Conservation (phyloP, 2,797 vertebrate genomes). For the Loriculus beryllinus region DNA sequence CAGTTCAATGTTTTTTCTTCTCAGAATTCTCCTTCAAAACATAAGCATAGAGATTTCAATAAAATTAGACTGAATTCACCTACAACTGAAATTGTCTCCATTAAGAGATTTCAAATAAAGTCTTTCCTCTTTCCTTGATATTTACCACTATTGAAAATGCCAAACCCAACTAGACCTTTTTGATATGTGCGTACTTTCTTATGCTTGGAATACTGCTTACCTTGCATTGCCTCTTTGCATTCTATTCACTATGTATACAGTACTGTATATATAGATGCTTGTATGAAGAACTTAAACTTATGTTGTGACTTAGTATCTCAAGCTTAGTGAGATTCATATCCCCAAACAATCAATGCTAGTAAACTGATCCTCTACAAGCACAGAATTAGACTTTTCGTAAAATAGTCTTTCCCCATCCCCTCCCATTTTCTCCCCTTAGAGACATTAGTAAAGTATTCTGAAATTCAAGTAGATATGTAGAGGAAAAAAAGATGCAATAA, state of each 20-base stretch:
- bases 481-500: background rate
- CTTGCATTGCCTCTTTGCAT: background rate
- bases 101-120: background rate
- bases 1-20: background rate
- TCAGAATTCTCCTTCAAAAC: background rate
- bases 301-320: background rate
- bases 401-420: background rate
- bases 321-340: background rate
- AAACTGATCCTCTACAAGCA: background rate
- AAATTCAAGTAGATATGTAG: background rate
- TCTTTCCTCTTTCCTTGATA: background rate
- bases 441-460: background rate
- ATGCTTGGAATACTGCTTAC: background rate
- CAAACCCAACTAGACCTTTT: background rate
- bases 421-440: background rate
- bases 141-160: background rate
- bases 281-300: background rate
- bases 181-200: background rate
- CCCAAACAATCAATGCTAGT: background rate
- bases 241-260: background rate
- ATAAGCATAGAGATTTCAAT: background rate
- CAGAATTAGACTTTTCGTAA: background rate
- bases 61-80: background rate
- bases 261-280: background rate
- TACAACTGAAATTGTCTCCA: accelerated